A percentile compares a stretch with the other conserved stretches of the same genome.
These are phyloP conservation scores for Drosophila infuscata DNA, from an alignment of 2,888 invertebrate genomes.

Conservation along the genomic window DNA sequence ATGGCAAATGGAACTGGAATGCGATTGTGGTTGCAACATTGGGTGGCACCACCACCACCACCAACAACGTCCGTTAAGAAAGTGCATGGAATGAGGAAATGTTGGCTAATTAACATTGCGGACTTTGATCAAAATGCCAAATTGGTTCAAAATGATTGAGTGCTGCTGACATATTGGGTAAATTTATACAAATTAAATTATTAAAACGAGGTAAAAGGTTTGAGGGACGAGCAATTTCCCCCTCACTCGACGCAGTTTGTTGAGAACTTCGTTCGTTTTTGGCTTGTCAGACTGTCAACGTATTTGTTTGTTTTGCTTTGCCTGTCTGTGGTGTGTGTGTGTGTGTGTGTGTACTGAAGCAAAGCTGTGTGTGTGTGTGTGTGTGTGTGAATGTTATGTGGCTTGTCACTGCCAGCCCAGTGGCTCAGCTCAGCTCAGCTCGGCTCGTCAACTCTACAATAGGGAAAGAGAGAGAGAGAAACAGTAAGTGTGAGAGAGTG, in stretches of 20 bases:
- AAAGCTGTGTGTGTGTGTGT: conserved; percentile 35
- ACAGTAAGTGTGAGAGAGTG: background rate
- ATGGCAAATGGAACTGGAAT: conserved; percentile 27
- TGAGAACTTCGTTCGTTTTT: conserved; percentile 2
- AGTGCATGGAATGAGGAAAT: conserved; percentile 36
- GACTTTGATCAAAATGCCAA: conserved; percentile 20
- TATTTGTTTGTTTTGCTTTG: conserved; percentile 43
- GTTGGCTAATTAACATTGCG: conserved; percentile 47
- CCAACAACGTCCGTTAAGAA: conserved; percentile 9
- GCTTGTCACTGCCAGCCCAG: conserved; percentile 74
- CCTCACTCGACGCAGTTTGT: background rate
- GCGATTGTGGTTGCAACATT: conserved; percentile 16
- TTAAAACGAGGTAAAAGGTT: conserved; percentile 45
- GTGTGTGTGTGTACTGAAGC: conserved; percentile 36
- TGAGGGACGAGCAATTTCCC: background rate
- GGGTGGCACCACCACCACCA: background rate
- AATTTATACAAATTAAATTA: conserved; percentile 80
- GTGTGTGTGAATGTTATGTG: conserved; percentile 51
- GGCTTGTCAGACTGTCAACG: conserved; percentile 52
- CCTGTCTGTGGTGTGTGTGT: background rate
- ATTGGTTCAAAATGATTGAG: conserved; percentile 56
- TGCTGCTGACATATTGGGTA: conserved; percentile 69
- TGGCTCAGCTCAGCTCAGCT: conserved; percentile 59
- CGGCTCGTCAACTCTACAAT: conserved; percentile 37
- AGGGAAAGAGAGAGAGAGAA: background rate